Evolutionary conservation across 2,797 vertebrate species (phyloP).

Genomic region (Eulemur albifrons): DNA sequence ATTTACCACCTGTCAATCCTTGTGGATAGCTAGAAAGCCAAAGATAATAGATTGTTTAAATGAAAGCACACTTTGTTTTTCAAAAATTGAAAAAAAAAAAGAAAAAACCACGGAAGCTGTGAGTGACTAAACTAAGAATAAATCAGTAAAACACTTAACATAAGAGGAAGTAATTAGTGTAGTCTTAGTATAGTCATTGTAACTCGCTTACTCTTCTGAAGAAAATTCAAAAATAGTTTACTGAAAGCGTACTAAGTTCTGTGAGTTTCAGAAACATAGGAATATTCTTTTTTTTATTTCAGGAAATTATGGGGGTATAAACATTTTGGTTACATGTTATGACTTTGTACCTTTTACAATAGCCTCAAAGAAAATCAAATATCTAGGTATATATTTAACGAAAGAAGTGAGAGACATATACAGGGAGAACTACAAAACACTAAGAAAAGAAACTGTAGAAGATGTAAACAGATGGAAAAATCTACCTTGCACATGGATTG

Average conservation of each 20-base stretch:
- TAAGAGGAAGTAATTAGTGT: neutral
- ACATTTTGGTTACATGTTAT: no score
- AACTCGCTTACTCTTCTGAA: neutral
- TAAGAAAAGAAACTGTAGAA: no score
- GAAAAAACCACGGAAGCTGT: neutral
- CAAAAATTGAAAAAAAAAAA: neutral
- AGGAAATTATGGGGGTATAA: no score
- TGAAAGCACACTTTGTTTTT: neutral
- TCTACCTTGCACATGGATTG: no score
- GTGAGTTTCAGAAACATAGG: neutral
- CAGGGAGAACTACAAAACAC: no score
- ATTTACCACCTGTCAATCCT: neutral
- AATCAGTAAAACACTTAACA: neutral
- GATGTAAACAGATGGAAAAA: no score
- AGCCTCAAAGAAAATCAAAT: no score
- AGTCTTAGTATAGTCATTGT: neutral
- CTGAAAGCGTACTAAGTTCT: neutral
- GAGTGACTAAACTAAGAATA: neutral
- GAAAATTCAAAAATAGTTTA: neutral
- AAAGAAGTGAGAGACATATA: no score
- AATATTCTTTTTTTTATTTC: no score
- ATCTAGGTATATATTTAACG: no score
- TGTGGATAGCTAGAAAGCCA: neutral
- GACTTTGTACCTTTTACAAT: no score
- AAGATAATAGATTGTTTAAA: neutral